These are phyloP conservation scores for Brachionus rotundiformis DNA, from an alignment of 1,140 invertebrate genomes.

Conservation along the genomic window DNA sequence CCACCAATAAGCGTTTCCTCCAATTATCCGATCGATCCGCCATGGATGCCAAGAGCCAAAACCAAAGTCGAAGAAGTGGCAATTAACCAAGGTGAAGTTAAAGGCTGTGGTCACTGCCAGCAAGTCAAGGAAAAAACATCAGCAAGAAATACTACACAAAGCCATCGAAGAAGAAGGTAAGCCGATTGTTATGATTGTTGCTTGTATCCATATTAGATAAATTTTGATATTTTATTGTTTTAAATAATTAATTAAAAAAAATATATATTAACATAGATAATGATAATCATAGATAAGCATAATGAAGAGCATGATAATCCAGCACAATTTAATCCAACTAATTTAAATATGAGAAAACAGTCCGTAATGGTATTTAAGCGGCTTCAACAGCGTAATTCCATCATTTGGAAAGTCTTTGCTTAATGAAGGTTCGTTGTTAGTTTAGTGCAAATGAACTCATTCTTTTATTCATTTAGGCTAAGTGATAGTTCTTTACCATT, in stretches of 20 bases:
- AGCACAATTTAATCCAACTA: slow-evolving; percentile 3
- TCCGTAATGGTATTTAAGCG: slow-evolving; percentile 43
- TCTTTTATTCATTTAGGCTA: no score
- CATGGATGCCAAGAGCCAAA: slow-evolving; percentile 95
- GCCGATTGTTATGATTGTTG: neutral
- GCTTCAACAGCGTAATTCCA: slow-evolving; percentile 34
- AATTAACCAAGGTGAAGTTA: slow-evolving; percentile 93
- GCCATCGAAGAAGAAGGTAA: slow-evolving; percentile 74
- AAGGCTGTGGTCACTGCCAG: slow-evolving; percentile 92
- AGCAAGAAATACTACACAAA: slow-evolving; percentile 92
- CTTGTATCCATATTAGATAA: no score
- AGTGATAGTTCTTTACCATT: no score
- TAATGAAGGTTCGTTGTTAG: slow-evolving; percentile 36
- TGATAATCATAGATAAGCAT: slow-evolving; percentile 36
- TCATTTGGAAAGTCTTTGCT: slow-evolving; percentile 49
- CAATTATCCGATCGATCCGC: slow-evolving; percentile 83
- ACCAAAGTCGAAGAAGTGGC: slow-evolving; percentile 98
- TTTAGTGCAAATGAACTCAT: neutral
- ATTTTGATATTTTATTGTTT: no score
- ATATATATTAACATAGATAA: slow-evolving; percentile 2
- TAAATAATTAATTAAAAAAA: no score
- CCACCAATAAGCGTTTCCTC: slow-evolving; percentile 82
- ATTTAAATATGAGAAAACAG: slow-evolving; percentile 51
- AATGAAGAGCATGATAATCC: slow-evolving; percentile 45
- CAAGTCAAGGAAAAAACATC: slow-evolving; percentile 95